A percentile compares a stretch with the other conserved stretches of the same genome.
phyloP scores from a whole-genome alignment of 2,888 invertebrate species.

The Cerastis leucographa region DNA sequence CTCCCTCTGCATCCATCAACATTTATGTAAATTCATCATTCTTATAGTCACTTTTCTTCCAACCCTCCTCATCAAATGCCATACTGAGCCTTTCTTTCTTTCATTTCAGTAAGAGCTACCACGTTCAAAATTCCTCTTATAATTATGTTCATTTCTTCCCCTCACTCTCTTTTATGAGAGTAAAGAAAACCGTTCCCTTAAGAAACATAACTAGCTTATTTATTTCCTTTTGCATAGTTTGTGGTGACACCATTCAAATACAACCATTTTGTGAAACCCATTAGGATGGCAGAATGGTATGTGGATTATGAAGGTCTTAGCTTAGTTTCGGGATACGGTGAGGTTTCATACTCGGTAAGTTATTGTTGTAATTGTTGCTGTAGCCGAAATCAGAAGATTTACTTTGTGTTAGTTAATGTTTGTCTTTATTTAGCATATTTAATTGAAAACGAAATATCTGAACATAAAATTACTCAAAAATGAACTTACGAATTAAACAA shows the following conservation, averaged over 20 bases:
- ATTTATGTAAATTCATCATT: too few species aligned
- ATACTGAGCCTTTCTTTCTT: too few species aligned
- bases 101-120: too few species aligned
- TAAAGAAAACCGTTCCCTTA: not conserved
- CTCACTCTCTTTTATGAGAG: not conserved
- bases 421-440: not conserved
- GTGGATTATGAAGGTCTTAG: constrained; percentile 34
- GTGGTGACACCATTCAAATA: constrained; percentile 32
- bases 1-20: too few species aligned
- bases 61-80: too few species aligned
- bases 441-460: not conserved
- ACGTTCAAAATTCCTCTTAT: too few species aligned
- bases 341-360: constrained; percentile 34
- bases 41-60: too few species aligned
- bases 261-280: constrained; percentile 46
- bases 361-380: not conserved
- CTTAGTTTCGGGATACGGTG: constrained; percentile 49
- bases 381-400: not conserved
- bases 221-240: constrained; percentile 28
- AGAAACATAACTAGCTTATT: not conserved
- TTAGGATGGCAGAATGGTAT: constrained; percentile 8
- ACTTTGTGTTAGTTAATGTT: not conserved
- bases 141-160: too few species aligned
- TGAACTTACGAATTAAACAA: too few species aligned
- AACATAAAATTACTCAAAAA: not conserved